Percentiles rank a stretch among this genome's conserved stretches.
Conservation (phyloP, 2,113 vertebrate species). For the Ivindomyrus marchei region DNA sequence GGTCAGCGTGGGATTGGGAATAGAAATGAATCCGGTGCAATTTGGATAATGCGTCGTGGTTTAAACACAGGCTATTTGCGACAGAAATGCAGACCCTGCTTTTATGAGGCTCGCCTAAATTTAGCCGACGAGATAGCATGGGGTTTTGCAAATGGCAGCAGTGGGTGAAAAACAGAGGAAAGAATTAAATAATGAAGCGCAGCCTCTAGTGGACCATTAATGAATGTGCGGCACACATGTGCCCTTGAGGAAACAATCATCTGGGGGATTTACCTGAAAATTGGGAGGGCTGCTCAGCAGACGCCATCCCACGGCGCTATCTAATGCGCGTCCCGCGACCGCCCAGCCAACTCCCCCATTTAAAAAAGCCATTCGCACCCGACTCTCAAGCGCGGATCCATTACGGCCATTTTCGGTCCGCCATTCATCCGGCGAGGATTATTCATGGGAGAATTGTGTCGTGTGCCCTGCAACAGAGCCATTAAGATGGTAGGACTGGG, state of each 20-base stretch:
- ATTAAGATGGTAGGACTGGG: not conserved
- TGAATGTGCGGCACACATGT: conserved; percentile 49
- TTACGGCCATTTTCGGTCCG: conserved; percentile 34
- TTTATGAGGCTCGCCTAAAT: conserved; percentile 49
- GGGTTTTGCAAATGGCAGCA: conserved; percentile 62
- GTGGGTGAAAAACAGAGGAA: conserved; percentile 31
- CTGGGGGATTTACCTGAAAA: conserved; percentile 60
- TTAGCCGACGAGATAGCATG: conserved; percentile 44
- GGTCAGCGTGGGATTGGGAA: conserved; percentile 32
- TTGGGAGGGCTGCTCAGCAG: conserved; percentile 44
- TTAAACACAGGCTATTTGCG: conserved; percentile 54
- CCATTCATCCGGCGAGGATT: conserved; percentile 31
- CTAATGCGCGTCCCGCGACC: conserved; percentile 44
- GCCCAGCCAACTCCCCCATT: conserved; percentile 33
- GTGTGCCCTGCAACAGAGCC: not conserved
- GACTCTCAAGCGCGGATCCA: conserved; percentile 43
- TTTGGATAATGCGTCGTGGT: conserved; percentile 58
- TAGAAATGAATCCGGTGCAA: conserved; percentile 55
- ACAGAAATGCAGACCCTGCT: conserved; percentile 45
- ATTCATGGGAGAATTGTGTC: conserved; percentile 27
- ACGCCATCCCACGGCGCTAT: conserved; percentile 47
- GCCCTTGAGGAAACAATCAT: conserved; percentile 64
- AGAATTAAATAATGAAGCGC: conserved; percentile 63
- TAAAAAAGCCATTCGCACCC: conserved; percentile 44
- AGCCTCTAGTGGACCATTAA: conserved; percentile 50